Evolutionary conservation across 1,140 invertebrate genomes (phyloP).

Genomic region (Ctenoplectra terminalis): DNA sequence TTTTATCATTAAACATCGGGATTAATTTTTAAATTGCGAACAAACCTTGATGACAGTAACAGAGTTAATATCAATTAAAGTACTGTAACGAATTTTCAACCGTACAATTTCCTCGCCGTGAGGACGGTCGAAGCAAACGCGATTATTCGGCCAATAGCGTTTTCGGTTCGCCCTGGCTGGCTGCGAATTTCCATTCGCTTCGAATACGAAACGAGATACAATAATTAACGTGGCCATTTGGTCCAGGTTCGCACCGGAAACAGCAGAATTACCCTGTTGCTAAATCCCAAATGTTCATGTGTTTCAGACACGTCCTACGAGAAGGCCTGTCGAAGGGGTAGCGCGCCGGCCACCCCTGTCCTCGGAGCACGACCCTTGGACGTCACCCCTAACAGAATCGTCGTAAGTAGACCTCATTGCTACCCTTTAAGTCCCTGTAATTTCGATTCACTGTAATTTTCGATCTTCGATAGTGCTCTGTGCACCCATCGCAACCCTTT

Average conservation of each 20-base stretch:
- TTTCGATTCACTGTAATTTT: slow-evolving; percentile 39
- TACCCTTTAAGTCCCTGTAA: slow-evolving; percentile 8
- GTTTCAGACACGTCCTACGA: slow-evolving; percentile 94
- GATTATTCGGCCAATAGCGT: slow-evolving; percentile 39
- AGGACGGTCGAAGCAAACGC: neutral
- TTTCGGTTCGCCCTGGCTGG: slow-evolving; percentile 35
- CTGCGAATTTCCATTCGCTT: slow-evolving; percentile 33
- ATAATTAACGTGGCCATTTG: slow-evolving; percentile 42
- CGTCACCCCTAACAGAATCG: slow-evolving; percentile 88
- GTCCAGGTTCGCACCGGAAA: neutral
- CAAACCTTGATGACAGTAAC: too few relatives aligned
- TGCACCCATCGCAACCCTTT: neutral
- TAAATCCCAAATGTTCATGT: slow-evolving; percentile 65
- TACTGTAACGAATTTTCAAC: too few relatives aligned
- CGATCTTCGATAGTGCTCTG: neutral
- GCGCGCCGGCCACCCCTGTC: slow-evolving; percentile 91
- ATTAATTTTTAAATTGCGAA: too few relatives aligned
- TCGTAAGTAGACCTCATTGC: slow-evolving; percentile 82
- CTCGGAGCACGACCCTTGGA: slow-evolving; percentile 86
- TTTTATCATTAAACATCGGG: too few relatives aligned
- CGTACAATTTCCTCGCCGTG: neutral
- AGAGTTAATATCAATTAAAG: too few relatives aligned
- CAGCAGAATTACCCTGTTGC: slow-evolving; percentile 22
- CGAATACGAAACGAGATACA: slow-evolving; percentile 49
- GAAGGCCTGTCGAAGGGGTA: slow-evolving; percentile 93